These are phyloP conservation scores for Falco rusticolus DNA, from an alignment of 2,797 vertebrate species.

Conservation along the genomic window DNA sequence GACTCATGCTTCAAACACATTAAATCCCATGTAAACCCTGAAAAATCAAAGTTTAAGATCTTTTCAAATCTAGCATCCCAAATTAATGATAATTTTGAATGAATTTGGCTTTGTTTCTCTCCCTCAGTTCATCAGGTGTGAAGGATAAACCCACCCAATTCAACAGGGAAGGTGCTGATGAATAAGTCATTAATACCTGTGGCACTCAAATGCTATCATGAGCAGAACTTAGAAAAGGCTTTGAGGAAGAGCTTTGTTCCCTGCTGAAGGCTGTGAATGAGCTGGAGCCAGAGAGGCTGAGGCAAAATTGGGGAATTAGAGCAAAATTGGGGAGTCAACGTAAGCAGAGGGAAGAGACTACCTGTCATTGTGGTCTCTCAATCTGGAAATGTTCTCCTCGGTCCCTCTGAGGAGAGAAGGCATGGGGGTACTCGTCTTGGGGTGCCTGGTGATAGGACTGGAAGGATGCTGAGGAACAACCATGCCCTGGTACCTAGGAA, in stretches of 20 bases:
- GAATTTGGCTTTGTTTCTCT: constrained; percentile 17
- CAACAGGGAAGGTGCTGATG: background rate
- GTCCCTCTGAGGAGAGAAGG: background rate
- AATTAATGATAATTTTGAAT: constrained; percentile 35
- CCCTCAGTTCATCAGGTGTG: background rate
- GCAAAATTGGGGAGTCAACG: background rate
- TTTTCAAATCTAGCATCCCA: constrained; percentile 6
- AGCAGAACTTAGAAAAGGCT: background rate
- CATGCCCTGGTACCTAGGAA: background rate
- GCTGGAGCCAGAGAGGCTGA: background rate
- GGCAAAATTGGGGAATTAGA: background rate
- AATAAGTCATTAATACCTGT: constrained; percentile 12
- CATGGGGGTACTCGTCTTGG: background rate
- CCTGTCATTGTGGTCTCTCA: background rate
- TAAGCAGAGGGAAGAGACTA: background rate
- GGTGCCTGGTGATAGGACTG: background rate
- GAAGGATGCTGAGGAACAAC: background rate
- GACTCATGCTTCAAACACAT: background rate
- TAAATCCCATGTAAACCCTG: constrained; percentile 10
- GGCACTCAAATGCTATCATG: background rate
- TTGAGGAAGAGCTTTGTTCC: background rate
- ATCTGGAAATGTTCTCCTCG: background rate
- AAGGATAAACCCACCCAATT: background rate
- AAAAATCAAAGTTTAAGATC: constrained; percentile 20
- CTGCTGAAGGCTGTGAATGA: background rate